Percentiles rank a stretch among this genome's conserved stretches.
Evolutionary conservation across 2,888 invertebrate genomes (phyloP).

Genomic region (Kryphioiulus occultus): DNA sequence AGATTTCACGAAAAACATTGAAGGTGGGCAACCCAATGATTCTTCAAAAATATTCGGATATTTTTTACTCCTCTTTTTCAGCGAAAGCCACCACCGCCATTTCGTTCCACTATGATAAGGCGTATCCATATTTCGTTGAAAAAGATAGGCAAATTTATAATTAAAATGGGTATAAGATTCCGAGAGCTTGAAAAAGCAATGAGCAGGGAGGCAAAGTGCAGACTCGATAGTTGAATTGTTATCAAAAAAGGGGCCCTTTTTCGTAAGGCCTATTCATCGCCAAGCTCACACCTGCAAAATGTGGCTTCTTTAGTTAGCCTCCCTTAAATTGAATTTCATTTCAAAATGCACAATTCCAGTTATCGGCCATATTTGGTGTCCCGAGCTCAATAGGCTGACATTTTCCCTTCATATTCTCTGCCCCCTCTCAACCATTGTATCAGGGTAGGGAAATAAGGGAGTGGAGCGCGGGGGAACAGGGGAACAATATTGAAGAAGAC

Average conservation of each 20-base stretch:
- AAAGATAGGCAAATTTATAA: constrained; percentile 16
- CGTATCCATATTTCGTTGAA: constrained; percentile 18
- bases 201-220: neutral
- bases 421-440: constrained; percentile 43
- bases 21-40: constrained; percentile 30
- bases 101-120: constrained; percentile 14
- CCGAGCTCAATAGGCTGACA: constrained; percentile 31
- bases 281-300: constrained; percentile 34
- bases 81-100: neutral
- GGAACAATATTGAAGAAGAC: constrained; percentile 28
- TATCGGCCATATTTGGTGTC: constrained; percentile 40
- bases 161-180: neutral
- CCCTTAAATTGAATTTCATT: constrained; percentile 39
- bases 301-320: constrained; percentile 40
- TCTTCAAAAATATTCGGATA: neutral
- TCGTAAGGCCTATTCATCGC: neutral
- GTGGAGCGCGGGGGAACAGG: constrained; percentile 29
- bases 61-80: neutral
- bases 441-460: constrained; percentile 39
- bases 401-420: constrained; percentile 27
- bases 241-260: neutral
- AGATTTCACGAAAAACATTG: neutral
- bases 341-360: constrained; percentile 39
- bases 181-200: neutral
- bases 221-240: constrained; percentile 3